Conservation (phyloP, 1,140 invertebrate species). For the Stratiolaelaps scimitus region DNA sequence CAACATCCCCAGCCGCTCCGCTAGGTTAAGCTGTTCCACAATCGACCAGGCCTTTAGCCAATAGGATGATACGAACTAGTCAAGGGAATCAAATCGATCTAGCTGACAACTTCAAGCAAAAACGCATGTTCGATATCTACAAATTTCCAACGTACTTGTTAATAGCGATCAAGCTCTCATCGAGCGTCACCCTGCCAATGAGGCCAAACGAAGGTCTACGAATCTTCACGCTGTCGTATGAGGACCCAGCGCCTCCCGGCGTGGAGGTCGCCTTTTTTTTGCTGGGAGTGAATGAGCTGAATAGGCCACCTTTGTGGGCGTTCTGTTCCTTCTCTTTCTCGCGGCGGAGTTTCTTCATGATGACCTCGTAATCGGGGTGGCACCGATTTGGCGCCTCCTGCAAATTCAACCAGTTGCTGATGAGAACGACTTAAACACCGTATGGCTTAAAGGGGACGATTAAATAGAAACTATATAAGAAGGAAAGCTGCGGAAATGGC, state of each 20-base stretch:
- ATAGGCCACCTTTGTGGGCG: not conserved
- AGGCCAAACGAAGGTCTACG: slow-evolving; percentile 9
- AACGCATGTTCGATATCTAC: no score
- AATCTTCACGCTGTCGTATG: not conserved
- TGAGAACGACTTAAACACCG: no score
- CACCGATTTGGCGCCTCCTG: slow-evolving; percentile 6
- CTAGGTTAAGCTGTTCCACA: no score
- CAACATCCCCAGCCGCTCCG: no score
- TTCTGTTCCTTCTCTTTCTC: slow-evolving; percentile 4
- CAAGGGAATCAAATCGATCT: no score
- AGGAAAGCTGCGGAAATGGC: no score
- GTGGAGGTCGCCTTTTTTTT: not conserved
- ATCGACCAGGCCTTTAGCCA: no score
- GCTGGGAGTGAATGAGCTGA: not conserved
- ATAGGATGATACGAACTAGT: no score
- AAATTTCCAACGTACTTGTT: not conserved
- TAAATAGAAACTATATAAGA: no score
- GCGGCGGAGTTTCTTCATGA: slow-evolving; percentile 1
- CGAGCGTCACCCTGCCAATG: slow-evolving; percentile 5
- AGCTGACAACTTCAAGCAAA: no score
- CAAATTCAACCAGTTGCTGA: not conserved
- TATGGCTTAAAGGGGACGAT: no score
- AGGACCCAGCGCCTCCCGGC: not conserved
- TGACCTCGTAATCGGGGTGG: slow-evolving; percentile 4
- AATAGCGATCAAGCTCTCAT: not conserved